phyloP scores from a whole-genome alignment of 2,113 vertebrate genomes.

The Scomber colias region DNA sequence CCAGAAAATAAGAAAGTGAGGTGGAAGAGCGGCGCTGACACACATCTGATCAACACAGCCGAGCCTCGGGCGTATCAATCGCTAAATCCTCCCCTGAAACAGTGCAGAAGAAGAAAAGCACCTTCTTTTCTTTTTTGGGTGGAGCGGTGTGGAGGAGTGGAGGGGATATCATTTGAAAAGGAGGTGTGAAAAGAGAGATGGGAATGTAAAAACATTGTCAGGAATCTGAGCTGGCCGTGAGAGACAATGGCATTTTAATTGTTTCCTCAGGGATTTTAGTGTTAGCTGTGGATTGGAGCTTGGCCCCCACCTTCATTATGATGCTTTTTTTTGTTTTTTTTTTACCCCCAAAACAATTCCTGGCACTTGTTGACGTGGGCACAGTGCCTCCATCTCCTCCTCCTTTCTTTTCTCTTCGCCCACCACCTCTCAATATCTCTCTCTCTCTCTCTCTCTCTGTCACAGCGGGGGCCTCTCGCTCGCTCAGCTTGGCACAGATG shows the following conservation, averaged over 20 bases:
- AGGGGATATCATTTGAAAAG: constrained; percentile 38
- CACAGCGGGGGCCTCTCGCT: constrained; percentile 48
- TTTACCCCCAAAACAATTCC: constrained; percentile 40
- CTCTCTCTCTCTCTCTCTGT: constrained; percentile 41
- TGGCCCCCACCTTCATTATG: constrained; percentile 67
- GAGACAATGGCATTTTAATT: constrained; percentile 74
- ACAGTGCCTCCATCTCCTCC: constrained; percentile 63
- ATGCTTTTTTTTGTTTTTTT: constrained; percentile 31
- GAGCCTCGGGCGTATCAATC: constrained; percentile 48
- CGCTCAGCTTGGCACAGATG: constrained; percentile 81
- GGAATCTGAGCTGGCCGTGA: constrained; percentile 50
- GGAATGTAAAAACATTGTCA: background rate
- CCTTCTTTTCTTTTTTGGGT: background rate
- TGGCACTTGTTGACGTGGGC: constrained; percentile 77
- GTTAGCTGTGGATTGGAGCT: constrained; percentile 51
- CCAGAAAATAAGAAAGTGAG: constrained; percentile 6
- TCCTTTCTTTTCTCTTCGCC: constrained; percentile 51
- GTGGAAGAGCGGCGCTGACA: constrained; percentile 24
- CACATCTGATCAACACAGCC: constrained; percentile 48
- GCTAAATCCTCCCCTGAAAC: constrained; percentile 52
- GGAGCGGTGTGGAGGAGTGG: background rate
- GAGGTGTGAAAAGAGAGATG: constrained; percentile 24
- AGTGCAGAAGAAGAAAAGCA: constrained; percentile 16
- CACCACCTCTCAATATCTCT: constrained; percentile 59
- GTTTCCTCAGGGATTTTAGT: constrained; percentile 79